Evolutionary conservation across 2,888 invertebrate species (phyloP), one percentile per base, ranked within the genome.

Genomic region (Tachina lurida): DNA sequence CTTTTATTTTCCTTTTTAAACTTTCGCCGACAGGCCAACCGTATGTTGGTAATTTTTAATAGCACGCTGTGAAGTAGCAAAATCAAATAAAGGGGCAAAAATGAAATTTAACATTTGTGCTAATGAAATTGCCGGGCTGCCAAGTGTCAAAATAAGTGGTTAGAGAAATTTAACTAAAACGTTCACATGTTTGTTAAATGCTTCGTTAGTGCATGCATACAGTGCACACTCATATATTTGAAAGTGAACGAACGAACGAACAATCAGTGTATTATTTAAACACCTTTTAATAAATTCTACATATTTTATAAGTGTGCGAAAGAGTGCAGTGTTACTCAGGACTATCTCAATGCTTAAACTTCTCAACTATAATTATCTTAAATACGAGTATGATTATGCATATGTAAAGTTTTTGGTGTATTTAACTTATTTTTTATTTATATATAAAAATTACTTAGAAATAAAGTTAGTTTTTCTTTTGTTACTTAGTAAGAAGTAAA

Each of bases 251-350:
- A n/a, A n/a, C 19, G 17, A 17, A 22, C 43, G 22, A 39, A 45
- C 71, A 80, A 4, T 15, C 60, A 54, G 74, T 75, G 52, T 45
- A 75, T 43, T 58, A 49, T 8, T 67, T 67, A n/a, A 76, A 54
- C 71, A 74, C 82, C 82, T 75, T 65, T 75, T 82, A 52, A 85
- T 71, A 79, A 79, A 65, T 67, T 76, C 60, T 87, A 76, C 84
- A 80, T 86, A 82, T 87, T 87, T 87, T 78, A 86, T 87, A 83
- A 82, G 75, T 74, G 79, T 77, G 84, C 76, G 84, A 86, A 84
- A 81, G 65, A 78, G 22, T 43, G 75, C 81, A 81, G 52, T 54
- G 68, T 47, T 54, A 56, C 39, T 22, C 7, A 13, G 13, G 10
- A 52, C 22, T 52, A 71, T 58, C 58, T 65, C 7, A 31, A 7